phyloP scores from a whole-genome alignment of 30 jellyfish, hydroid and myxozoan species.

The Euphysa ruthae region DNA sequence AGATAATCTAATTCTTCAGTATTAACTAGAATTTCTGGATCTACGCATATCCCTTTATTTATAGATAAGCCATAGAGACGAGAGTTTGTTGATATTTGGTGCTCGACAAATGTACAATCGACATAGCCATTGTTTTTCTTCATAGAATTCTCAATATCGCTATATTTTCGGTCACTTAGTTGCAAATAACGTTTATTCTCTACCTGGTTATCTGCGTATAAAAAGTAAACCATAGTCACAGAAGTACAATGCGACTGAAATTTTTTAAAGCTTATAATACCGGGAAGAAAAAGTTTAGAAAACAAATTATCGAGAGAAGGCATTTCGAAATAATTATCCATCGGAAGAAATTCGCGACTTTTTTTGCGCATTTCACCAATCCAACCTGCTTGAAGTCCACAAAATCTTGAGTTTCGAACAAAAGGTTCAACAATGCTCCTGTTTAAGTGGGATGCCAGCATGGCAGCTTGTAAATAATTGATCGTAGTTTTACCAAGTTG shows the following conservation, averaged over 20 bases:
- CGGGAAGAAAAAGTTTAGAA: constrained; percentile 10
- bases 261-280: constrained; percentile 41
- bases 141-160: constrained; percentile 6
- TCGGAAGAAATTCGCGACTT: constrained; percentile 74
- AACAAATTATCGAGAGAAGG: constrained; percentile 37
- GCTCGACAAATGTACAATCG: constrained; percentile 61
- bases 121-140: constrained; percentile 49
- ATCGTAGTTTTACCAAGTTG: constrained; percentile 92
- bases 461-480: constrained; percentile 65
- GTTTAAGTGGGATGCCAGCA: constrained; percentile 44
- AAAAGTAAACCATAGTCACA: constrained; percentile 46
- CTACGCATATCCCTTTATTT: constrained; percentile 71
- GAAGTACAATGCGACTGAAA: constrained; percentile 32
- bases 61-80: constrained; percentile 37
- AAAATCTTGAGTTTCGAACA: constrained; percentile 75
- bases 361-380: constrained; percentile 52
- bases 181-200: constrained; percentile 21
- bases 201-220: constrained; percentile 30
- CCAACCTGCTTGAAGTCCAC: constrained; percentile 90
- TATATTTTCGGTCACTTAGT: constrained; percentile 27
- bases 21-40: constrained; percentile 48
- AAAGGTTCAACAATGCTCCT: constrained; percentile 70
- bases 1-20: constrained; percentile 26
- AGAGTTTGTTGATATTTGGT: constrained; percentile 27
- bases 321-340: constrained; percentile 56